A percentile compares a stretch with the other conserved stretches of the same genome.
phyloP scores from a whole-genome alignment of 2,888 invertebrate genomes.

The Timandra comae region DNA sequence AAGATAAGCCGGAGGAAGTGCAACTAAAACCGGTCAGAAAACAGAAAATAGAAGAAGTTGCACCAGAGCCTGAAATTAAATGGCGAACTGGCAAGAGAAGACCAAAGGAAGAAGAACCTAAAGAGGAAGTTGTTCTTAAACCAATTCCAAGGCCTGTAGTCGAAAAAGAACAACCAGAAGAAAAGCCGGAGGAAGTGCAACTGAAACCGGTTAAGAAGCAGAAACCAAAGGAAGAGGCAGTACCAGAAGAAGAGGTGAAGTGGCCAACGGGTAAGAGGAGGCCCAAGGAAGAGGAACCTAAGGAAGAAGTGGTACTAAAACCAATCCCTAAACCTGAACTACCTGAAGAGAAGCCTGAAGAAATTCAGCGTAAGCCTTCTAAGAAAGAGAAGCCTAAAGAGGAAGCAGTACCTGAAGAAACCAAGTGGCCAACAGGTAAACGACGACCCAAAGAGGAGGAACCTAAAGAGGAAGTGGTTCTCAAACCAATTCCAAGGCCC shows the following conservation, averaged over 20 bases:
- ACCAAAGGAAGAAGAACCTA: constrained; percentile 29
- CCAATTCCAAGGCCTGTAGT: constrained; percentile 36
- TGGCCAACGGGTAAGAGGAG: constrained; percentile 32
- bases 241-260: constrained; percentile 21
- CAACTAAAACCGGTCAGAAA: constrained; percentile 37
- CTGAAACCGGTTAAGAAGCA: constrained; percentile 30
- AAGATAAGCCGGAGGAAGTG: constrained; percentile 56
- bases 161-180: constrained; percentile 38
- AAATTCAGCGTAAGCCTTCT: constrained; percentile 52
- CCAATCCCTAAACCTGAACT: constrained; percentile 31
- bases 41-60: constrained; percentile 16
- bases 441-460: constrained; percentile 18
- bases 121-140: constrained; percentile 39
- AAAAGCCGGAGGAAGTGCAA: constrained; percentile 42
- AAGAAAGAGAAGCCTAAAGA: constrained; percentile 29
- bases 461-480: constrained; percentile 46
- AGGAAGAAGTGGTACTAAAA: constrained; percentile 38
- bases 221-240: constrained; percentile 10
- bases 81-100: constrained; percentile 27
- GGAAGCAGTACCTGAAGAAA: constrained; percentile 32
- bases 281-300: constrained; percentile 26
- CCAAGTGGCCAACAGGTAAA: constrained; percentile 35
- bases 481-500: constrained; percentile 11
- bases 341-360: constrained; percentile 45
- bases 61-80: constrained; percentile 4